A percentile compares a stretch with the other conserved stretches of the same genome.
Evolutionary conservation across 1,140 invertebrate species (phyloP).

Genomic region (Drosophila kepulauana): DNA sequence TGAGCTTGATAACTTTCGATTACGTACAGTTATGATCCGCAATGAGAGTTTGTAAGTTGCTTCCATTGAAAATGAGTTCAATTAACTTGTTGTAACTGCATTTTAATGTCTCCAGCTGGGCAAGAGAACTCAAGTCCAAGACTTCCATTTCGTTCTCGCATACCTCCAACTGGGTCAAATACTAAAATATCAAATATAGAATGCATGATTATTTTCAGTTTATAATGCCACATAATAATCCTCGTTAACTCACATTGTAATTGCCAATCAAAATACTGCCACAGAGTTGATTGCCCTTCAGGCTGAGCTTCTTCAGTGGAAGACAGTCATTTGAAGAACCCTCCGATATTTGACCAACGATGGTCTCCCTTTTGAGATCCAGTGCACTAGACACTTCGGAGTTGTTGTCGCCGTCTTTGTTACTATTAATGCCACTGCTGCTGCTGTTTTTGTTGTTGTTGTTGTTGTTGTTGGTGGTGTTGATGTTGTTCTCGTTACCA

Average conservation of each 20-base stretch:
- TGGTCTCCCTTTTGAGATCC: constrained; percentile 34
- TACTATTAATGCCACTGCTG: constrained; percentile 5
- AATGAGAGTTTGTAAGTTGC: constrained; percentile 88
- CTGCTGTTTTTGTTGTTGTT: constrained; percentile 27
- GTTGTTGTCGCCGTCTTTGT: constrained; percentile 22
- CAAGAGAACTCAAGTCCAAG: constrained; percentile 90
- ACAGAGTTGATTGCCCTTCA: constrained; percentile 91
- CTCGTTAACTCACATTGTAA: constrained; percentile 89
- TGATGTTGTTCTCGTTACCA: constrained; percentile 23
- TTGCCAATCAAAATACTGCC: constrained; percentile 93
- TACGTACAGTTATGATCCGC: constrained; percentile 90
- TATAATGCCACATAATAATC: neutral
- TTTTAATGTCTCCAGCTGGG: constrained; percentile 89
- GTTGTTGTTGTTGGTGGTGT: constrained; percentile 23
- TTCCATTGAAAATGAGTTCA: constrained; percentile 89
- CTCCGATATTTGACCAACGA: constrained; percentile 30
- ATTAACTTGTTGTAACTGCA: constrained; percentile 90
- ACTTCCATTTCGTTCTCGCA: constrained; percentile 92
- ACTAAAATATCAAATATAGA: constrained; percentile 84
- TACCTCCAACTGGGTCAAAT: constrained; percentile 90
- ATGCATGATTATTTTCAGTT: neutral
- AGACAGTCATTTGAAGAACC: constrained; percentile 45
- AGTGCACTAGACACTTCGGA: constrained; percentile 37
- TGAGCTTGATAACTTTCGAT: neutral
- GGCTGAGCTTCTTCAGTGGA: constrained; percentile 89